Conservation (phyloP, 2,888 invertebrate genomes). For the Penaeus monodon region DNA sequence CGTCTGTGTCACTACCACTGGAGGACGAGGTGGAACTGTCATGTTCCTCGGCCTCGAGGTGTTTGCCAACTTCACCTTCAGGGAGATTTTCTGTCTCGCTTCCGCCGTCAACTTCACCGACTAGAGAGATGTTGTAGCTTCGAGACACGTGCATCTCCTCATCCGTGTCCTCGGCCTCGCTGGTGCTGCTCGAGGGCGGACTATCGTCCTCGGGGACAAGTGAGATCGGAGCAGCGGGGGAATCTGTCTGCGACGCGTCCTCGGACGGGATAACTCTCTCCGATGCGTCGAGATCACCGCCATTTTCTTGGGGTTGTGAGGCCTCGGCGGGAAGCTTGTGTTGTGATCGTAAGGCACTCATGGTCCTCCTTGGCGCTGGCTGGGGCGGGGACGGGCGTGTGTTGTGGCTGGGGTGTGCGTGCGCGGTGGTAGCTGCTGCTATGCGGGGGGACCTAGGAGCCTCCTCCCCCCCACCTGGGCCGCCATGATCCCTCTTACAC, state of each 20-base stretch:
- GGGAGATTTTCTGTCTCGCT: conserved; percentile 22
- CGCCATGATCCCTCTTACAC: conserved; percentile 52
- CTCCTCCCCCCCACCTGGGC: conserved; percentile 43
- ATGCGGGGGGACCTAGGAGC: conserved; percentile 44
- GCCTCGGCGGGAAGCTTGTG: conserved; percentile 23
- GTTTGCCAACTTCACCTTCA: conserved; percentile 13
- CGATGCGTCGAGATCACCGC: conserved; percentile 54
- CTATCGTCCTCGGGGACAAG: conserved; percentile 14
- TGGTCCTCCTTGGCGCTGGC: conserved; percentile 35
- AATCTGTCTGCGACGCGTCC: conserved; percentile 13
- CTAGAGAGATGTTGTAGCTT: conserved; percentile 37
- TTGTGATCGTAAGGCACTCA: conserved; percentile 43
- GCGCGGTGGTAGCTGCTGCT: conserved; percentile 33
- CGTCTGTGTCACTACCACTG: conserved; percentile 59
- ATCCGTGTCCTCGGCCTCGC: conserved; percentile 62
- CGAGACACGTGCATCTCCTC: conserved; percentile 58
- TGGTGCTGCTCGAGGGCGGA: conserved; percentile 31
- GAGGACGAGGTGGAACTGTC: conserved; percentile 47
- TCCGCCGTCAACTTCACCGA: not conserved
- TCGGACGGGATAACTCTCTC: conserved; percentile 53
- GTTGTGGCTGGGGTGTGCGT: conserved; percentile 18
- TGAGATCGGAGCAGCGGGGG: conserved; percentile 17
- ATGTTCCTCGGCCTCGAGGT: conserved; percentile 21
- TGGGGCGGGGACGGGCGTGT: conserved; percentile 41
- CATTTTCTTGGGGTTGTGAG: conserved; percentile 25